Conservation (phyloP, 2,797 vertebrate species). For the Enteromius afrohamiltoni region DNA sequence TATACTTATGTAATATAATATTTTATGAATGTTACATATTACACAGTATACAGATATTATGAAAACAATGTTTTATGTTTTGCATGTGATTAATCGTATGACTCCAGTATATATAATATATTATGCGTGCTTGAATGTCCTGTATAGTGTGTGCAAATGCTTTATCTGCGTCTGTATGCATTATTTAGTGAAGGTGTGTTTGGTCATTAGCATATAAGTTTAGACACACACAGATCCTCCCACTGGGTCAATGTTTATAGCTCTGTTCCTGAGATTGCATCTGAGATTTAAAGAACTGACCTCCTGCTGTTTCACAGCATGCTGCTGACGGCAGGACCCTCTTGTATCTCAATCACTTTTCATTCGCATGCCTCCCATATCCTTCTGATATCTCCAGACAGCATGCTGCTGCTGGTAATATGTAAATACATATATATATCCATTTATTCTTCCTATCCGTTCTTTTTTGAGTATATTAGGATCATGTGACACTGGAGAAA, state of each 20-base stretch:
- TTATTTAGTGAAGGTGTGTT: slow-evolving; percentile 18
- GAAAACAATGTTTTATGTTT: too few species aligned
- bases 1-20: too few species aligned
- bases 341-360: slow-evolving; percentile 68
- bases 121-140: neutral
- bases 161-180: slow-evolving; percentile 8
- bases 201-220: slow-evolving; percentile 23
- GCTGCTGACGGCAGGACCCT: slow-evolving; percentile 68
- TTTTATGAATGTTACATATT: too few species aligned
- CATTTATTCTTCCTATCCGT: too few species aligned
- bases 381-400: slow-evolving; percentile 43
- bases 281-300: slow-evolving; percentile 75
- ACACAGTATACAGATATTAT: too few species aligned
- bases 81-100: too few species aligned
- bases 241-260: slow-evolving; percentile 79
- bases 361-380: slow-evolving; percentile 27
- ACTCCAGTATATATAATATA: too few species aligned
- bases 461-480: too few species aligned
- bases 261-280: slow-evolving; percentile 72
- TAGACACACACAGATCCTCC: slow-evolving; percentile 62
- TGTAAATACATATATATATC: too few species aligned
- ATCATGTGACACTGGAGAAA: neutral
- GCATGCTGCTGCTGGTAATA: neutral
- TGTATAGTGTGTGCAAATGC: neutral
- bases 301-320: slow-evolving; percentile 78